These are phyloP conservation scores for Helicoverpa assulta DNA, from an alignment of 2,888 invertebrate species.

Conservation along the genomic window DNA sequence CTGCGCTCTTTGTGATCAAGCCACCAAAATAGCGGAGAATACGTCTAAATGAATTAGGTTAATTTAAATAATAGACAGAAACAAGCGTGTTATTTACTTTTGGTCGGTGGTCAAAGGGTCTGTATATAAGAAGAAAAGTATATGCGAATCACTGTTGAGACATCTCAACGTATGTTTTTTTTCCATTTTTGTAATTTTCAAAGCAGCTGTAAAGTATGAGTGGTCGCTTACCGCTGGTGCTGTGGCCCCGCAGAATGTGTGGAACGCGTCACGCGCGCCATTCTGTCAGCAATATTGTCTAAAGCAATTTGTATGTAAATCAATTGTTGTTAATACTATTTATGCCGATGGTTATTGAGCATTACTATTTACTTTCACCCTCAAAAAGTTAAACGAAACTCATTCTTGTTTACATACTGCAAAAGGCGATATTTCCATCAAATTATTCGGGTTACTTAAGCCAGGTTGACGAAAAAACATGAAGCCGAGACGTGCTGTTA, in stretches of 20 bases:
- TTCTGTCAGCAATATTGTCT: constrained; percentile 90
- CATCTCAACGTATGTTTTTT: neutral
- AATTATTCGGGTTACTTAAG: constrained; percentile 62
- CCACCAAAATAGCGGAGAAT: constrained; percentile 64
- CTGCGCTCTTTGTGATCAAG: constrained; percentile 71
- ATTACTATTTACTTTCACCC: constrained; percentile 84
- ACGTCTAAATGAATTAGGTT: neutral
- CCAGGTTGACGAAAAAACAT: constrained; percentile 77
- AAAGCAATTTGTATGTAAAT: constrained; percentile 91
- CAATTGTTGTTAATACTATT: constrained; percentile 90
- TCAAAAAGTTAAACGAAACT: constrained; percentile 67
- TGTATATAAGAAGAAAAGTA: no score
- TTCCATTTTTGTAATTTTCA: neutral
- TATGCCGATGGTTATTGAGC: constrained; percentile 89
- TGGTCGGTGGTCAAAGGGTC: neutral
- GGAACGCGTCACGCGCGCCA: constrained; percentile 87
- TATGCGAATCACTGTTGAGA: no score
- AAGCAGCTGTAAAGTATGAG: neutral
- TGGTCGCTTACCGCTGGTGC: constrained; percentile 46
- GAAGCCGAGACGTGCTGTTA: constrained; percentile 79
- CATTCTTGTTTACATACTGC: constrained; percentile 59
- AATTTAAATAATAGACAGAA: neutral
- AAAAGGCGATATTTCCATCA: constrained; percentile 63
- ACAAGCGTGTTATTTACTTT: neutral
- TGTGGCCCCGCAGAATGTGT: constrained; percentile 73